Evolutionary conservation across 2,797 vertebrate genomes (phyloP).

Genomic region (Myripristis jacobus): DNA sequence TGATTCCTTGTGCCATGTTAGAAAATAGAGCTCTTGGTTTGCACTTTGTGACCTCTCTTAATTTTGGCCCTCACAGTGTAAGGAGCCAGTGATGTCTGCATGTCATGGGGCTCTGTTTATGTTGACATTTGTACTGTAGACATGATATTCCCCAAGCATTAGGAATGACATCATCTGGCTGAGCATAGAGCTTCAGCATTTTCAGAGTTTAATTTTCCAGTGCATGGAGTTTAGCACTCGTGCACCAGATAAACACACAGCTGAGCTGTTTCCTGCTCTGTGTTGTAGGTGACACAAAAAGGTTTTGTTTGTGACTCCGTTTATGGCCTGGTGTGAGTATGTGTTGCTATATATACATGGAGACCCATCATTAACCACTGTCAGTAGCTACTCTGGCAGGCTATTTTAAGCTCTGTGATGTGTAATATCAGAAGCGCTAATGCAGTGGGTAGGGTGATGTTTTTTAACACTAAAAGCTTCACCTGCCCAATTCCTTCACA

Average conservation of each 20-base stretch:
- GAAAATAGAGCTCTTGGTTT: not conserved
- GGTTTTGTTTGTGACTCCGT: constrained; percentile 68
- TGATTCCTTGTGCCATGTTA: not conserved
- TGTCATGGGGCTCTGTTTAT: constrained; percentile 34
- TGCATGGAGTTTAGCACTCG: not conserved
- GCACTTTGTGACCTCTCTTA: constrained; percentile 13
- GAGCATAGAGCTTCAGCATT: constrained; percentile 3
- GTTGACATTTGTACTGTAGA: constrained; percentile 42
- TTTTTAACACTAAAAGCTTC: constrained; percentile 61
- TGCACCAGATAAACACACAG: constrained; percentile 27
- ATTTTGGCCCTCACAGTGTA: constrained; percentile 26
- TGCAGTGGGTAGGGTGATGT: constrained; percentile 60
- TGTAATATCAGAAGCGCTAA: constrained; percentile 76
- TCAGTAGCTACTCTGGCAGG: constrained; percentile 62
- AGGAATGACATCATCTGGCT: constrained; percentile 20
- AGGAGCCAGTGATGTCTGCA: constrained; percentile 28
- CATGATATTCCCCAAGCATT: not conserved
- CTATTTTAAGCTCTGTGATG: constrained; percentile 76
- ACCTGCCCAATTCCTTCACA: constrained; percentile 72
- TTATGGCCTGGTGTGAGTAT: constrained; percentile 57
- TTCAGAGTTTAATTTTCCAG: constrained; percentile 20
- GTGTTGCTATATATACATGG: constrained; percentile 50
- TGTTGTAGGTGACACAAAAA: constrained; percentile 43
- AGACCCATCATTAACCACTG: constrained; percentile 72
- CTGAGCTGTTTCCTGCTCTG: constrained; percentile 13